Evolutionary conservation across 2,113 vertebrate species (phyloP).

Genomic region (Esox niger): DNA sequence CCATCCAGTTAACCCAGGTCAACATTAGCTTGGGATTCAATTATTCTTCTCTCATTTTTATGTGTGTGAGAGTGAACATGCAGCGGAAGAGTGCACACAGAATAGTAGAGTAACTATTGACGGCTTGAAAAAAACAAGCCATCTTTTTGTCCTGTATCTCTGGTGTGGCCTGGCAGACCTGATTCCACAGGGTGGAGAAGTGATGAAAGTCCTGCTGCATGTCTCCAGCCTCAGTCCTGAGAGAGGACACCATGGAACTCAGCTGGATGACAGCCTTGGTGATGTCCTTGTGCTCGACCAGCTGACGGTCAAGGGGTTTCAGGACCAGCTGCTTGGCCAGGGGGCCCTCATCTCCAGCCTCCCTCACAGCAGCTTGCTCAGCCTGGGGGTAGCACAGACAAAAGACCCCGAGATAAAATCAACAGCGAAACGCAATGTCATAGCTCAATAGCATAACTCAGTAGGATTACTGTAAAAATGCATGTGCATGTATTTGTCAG

Average conservation of each 20-base stretch:
- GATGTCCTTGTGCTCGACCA: conserved; percentile 79
- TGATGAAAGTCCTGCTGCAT: conserved; percentile 68
- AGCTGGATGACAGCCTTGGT: conserved; percentile 76
- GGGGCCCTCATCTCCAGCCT: conserved; percentile 67
- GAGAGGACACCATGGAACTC: conserved; percentile 66
- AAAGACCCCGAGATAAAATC: too few species aligned
- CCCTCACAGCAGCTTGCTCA: conserved; percentile 70
- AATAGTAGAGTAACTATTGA: too few species aligned
- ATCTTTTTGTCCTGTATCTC: not conserved
- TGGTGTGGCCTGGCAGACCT: conserved; percentile 57
- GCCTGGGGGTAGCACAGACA: conserved; percentile 49
- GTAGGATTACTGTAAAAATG: too few species aligned
- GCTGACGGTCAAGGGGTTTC: conserved; percentile 74
- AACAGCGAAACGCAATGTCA: too few species aligned
- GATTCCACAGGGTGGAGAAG: conserved; percentile 79
- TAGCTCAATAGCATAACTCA: too few species aligned
- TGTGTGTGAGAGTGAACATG: too few species aligned
- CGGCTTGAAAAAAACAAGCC: too few species aligned
- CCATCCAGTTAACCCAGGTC: too few species aligned
- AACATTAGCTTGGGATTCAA: too few species aligned
- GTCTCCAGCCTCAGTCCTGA: conserved; percentile 59
- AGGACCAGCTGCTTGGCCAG: conserved; percentile 62
- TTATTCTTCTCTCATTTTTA: too few species aligned
- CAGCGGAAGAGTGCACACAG: too few species aligned
- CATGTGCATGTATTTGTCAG: too few species aligned